Conservation (phyloP, 2,888 invertebrate genomes). For the Mystacides longicornis region DNA sequence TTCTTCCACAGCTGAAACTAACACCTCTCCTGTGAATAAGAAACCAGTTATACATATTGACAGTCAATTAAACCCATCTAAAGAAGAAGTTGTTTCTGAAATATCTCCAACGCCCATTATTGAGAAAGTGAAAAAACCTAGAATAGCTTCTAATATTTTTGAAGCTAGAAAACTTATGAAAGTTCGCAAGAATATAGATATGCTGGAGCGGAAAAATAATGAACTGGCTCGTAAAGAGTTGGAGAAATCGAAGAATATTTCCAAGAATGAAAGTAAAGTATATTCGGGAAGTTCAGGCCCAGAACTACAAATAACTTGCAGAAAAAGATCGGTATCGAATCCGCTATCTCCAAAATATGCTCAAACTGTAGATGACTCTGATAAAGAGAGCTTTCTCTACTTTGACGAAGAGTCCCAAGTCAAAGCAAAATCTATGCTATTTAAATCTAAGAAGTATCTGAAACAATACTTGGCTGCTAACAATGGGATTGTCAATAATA, state of each 20-base stretch:
- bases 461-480: constrained; percentile 5
- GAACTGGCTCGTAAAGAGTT: constrained; percentile 44
- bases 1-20: not conserved
- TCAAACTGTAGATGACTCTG: not conserved
- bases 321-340: constrained; percentile 6
- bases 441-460: constrained; percentile 8
- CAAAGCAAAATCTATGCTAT: constrained; percentile 5
- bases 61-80: constrained; percentile 19
- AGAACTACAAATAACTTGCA: constrained; percentile 44
- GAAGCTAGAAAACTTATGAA: constrained; percentile 61
- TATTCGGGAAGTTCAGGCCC: constrained; percentile 46
- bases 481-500: constrained; percentile 15
- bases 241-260: constrained; percentile 46
- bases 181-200: constrained; percentile 56
- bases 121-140: constrained; percentile 53
- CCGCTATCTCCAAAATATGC: not conserved
- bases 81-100: not conserved
- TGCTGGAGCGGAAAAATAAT: constrained; percentile 51
- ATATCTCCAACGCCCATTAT: not conserved
- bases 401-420: constrained; percentile 18
- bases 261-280: constrained; percentile 44
- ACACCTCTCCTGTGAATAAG: constrained; percentile 4
- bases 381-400: constrained; percentile 12
- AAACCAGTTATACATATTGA: constrained; percentile 24
- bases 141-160: constrained; percentile 59